A percentile compares a stretch with the other conserved stretches of the same genome.
Conservation (phyloP, 2,888 invertebrate genomes). For the Xestoiulus laeticollis region DNA sequence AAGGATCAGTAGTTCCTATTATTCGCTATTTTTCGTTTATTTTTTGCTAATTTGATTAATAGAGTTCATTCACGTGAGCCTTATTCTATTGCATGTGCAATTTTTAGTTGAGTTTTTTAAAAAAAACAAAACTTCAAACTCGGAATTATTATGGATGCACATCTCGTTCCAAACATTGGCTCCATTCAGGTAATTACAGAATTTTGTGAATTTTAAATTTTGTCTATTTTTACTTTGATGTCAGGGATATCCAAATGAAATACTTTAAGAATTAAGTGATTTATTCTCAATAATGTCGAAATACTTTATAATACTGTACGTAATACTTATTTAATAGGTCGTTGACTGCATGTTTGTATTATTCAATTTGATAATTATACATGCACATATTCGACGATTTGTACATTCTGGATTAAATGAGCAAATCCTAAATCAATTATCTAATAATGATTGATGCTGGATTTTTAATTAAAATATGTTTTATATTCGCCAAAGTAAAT, state of each 20-base stretch:
- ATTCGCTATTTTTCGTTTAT: background rate
- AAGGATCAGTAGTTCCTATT: background rate
- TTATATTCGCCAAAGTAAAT: too few relatives aligned
- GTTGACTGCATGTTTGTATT: too few relatives aligned
- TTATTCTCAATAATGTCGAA: background rate
- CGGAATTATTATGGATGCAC: background rate
- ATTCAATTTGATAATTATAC: too few relatives aligned
- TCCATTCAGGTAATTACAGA: conserved; percentile 8
- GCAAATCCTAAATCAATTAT: too few relatives aligned
- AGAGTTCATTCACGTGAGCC: background rate
- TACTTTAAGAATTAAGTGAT: background rate
- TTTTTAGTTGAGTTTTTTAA: background rate
- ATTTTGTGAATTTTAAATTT: background rate
- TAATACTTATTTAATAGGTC: too few relatives aligned
- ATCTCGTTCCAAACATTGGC: background rate
- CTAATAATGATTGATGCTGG: too few relatives aligned
- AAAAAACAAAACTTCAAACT: background rate
- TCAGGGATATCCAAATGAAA: background rate
- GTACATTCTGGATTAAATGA: too few relatives aligned
- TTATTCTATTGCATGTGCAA: background rate
- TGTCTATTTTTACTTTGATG: background rate
- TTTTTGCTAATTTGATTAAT: background rate
- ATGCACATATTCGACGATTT: too few relatives aligned
- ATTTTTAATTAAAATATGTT: too few relatives aligned
- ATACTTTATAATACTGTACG: too few relatives aligned